phyloP scores from a whole-genome alignment of 2,888 invertebrate genomes.

The Eupithecia abbreviata region DNA sequence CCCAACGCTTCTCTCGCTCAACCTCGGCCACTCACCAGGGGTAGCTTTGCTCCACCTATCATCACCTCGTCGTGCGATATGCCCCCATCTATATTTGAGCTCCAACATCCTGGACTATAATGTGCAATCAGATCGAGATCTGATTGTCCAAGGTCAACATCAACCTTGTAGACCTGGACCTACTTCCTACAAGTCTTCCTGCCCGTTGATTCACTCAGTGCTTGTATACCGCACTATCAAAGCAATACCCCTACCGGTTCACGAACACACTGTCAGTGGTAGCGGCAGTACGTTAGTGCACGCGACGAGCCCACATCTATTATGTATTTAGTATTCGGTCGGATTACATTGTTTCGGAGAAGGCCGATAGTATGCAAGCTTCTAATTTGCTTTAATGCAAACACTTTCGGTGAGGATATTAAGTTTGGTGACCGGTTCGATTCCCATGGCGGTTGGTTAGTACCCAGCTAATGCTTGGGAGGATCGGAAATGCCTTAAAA shows the following conservation, averaged over 20 bases:
- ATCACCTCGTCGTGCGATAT: neutral
- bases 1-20: neutral
- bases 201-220: neutral
- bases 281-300: conserved; percentile 5
- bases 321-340: conserved; percentile 11
- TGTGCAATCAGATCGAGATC: neutral
- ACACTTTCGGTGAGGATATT: neutral
- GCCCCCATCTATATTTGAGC: neutral
- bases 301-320: conserved; percentile 9
- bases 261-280: neutral
- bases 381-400: conserved; percentile 12
- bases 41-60: neutral
- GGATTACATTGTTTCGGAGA: conserved; percentile 6
- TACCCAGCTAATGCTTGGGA: neutral
- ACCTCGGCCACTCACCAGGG: neutral
- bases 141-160: too few species aligned
- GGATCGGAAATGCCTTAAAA: neutral
- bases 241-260: conserved; percentile 1
- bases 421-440: neutral
- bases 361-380: conserved; percentile 2
- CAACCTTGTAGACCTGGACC: neutral
- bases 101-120: neutral
- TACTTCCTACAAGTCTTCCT: neutral
- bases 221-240: neutral
- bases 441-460: neutral